A percentile compares a stretch with the other conserved stretches of the same genome.
These are phyloP conservation scores for Jacana jacana DNA, from an alignment of 2,113 vertebrate genomes.

Conservation along the genomic window DNA sequence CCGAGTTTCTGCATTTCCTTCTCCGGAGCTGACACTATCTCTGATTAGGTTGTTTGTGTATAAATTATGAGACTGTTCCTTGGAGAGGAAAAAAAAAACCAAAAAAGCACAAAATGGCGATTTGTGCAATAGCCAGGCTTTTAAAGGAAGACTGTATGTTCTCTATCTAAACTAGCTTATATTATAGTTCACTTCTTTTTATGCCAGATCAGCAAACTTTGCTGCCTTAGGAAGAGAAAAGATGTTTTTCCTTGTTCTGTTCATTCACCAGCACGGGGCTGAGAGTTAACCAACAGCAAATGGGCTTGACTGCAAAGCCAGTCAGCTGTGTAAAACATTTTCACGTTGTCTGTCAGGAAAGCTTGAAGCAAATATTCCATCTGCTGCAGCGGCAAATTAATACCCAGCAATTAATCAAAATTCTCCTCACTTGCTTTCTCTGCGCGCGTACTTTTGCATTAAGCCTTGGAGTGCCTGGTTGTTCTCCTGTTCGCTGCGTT, in stretches of 20 bases:
- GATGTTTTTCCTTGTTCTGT: background rate
- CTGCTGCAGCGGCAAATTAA: background rate
- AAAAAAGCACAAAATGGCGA: background rate
- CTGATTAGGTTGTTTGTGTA: background rate
- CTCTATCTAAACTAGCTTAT: background rate
- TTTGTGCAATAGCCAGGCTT: background rate
- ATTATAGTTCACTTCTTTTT: background rate
- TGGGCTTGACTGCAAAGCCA: background rate
- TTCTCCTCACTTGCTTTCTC: background rate
- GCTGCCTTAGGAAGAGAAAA: constrained; percentile 2
- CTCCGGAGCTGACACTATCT: background rate
- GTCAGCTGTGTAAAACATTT: constrained; percentile 13
- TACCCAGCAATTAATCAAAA: constrained; percentile 47
- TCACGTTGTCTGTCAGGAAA: background rate
- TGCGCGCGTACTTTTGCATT: background rate
- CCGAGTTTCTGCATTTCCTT: background rate
- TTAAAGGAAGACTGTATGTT: background rate
- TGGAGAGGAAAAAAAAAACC: background rate
- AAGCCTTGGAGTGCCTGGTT: background rate
- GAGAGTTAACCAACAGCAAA: constrained; percentile 18
- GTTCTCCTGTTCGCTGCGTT: background rate
- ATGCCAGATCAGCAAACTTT: background rate
- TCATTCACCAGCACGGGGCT: background rate
- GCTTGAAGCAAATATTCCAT: constrained; percentile 3
- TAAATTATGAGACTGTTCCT: background rate